These are phyloP conservation scores for Limnodromus scolopaceus DNA, from an alignment of 2,797 vertebrate species.

Conservation along the genomic window DNA sequence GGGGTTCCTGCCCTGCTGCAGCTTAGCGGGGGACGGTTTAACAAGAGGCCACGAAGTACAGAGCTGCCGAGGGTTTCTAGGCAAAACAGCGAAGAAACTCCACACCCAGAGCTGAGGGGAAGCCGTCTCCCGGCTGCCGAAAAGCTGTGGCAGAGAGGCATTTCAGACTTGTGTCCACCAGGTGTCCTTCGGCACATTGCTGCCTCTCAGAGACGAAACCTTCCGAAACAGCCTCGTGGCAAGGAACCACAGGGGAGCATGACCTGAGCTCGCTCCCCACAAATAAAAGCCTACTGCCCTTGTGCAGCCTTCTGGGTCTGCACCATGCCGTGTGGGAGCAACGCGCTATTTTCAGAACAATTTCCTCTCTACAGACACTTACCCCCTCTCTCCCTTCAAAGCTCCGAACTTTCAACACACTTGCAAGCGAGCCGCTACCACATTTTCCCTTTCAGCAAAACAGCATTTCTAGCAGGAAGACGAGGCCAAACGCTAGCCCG, in stretches of 20 bases:
- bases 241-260: neutral
- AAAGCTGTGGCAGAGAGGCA: neutral
- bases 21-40: neutral
- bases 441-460: neutral
- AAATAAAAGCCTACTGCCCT: neutral
- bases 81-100: neutral
- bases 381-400: neutral
- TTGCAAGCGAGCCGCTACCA: neutral
- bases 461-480: neutral
- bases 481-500: neutral
- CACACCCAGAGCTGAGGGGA: neutral
- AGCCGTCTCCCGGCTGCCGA: neutral
- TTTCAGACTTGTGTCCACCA: slow-evolving; percentile 65
- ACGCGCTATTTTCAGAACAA: neutral
- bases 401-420: neutral
- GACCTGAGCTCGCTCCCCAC: neutral
- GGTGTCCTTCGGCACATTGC: slow-evolving; percentile 61
- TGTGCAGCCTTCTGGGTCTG: neutral
- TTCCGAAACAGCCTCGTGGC: neutral
- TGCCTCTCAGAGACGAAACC: neutral
- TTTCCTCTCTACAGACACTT: neutral
- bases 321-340: neutral
- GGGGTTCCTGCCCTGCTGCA: neutral
- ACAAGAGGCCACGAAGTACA: neutral
- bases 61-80: neutral